phyloP scores from a whole-genome alignment of 2,113 vertebrate species.

The Saguinus imperator region DNA sequence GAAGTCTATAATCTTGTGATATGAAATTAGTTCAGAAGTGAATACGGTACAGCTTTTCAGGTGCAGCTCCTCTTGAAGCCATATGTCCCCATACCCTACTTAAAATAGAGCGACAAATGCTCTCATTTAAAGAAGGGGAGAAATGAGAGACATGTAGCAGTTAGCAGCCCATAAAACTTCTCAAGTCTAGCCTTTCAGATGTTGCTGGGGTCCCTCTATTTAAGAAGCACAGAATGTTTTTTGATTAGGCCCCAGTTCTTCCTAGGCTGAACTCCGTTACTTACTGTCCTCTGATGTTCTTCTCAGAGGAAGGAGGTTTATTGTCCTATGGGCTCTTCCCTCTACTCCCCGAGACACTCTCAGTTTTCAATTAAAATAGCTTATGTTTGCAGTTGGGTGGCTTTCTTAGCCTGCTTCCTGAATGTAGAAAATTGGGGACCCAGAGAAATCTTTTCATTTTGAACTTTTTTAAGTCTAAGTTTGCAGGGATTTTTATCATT shows the following conservation, averaged over 20 bases:
- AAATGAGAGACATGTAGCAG: neutral
- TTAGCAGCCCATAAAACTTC: neutral
- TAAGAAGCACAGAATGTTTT: neutral
- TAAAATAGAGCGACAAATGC: neutral
- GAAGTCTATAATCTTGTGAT: neutral
- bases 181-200: neutral
- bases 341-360: neutral
- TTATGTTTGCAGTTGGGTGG: neutral
- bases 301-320: neutral
- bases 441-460: conserved; percentile 8
- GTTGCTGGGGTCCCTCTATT: neutral
- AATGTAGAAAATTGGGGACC: neutral
- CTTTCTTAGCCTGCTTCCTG: conserved; percentile 1
- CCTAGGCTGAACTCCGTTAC: neutral
- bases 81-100: neutral
- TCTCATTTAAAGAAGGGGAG: neutral
- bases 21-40: neutral
- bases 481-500: neutral
- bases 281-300: neutral
- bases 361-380: neutral
- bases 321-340: neutral
- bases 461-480: neutral
- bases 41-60: neutral
- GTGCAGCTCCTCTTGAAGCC: neutral
- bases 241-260: neutral